phyloP scores from a whole-genome alignment of 2,888 invertebrate species.

The Coenonympha glycerion region DNA sequence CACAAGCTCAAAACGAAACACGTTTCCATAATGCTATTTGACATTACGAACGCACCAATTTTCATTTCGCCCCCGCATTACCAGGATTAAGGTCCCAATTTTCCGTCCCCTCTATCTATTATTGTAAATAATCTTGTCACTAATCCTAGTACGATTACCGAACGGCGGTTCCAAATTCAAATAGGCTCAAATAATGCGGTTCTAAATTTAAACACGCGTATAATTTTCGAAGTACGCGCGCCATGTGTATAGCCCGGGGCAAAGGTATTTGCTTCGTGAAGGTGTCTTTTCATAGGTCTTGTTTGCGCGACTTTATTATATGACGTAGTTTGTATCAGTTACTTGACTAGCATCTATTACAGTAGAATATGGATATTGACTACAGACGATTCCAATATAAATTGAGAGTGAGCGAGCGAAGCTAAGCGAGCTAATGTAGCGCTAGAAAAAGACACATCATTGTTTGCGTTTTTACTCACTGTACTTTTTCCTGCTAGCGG shows the following conservation, averaged over 20 bases:
- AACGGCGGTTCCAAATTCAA: slow-evolving; percentile 44
- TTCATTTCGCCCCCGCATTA: slow-evolving; percentile 52
- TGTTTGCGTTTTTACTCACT: too few species aligned
- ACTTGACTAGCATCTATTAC: too few species aligned
- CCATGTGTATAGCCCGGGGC: slow-evolving; percentile 66
- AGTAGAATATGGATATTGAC: too few species aligned
- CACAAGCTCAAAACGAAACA: slow-evolving; percentile 7
- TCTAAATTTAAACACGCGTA: slow-evolving; percentile 63
- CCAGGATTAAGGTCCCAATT: slow-evolving; percentile 49
- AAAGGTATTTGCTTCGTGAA: slow-evolving; percentile 14
- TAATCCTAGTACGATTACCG: slow-evolving; percentile 65
- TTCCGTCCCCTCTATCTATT: slow-evolving; percentile 48
- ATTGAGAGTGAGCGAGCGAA: too few species aligned
- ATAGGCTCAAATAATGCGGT: slow-evolving; percentile 58
- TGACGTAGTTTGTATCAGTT: too few species aligned
- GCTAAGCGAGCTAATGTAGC: too few species aligned
- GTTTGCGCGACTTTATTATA: neutral
- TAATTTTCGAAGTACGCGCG: slow-evolving; percentile 57
- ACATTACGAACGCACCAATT: slow-evolving; percentile 42
- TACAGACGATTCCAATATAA: too few species aligned
- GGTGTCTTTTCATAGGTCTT: neutral
- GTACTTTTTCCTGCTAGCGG: too few species aligned
- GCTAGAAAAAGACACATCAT: too few species aligned
- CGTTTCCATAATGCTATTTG: slow-evolving; percentile 22
- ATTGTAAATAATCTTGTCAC: slow-evolving; percentile 69